Base-by-base conservation (phyloP, 2,888 invertebrate genomes). In the Tetragnatha montana region DNA sequence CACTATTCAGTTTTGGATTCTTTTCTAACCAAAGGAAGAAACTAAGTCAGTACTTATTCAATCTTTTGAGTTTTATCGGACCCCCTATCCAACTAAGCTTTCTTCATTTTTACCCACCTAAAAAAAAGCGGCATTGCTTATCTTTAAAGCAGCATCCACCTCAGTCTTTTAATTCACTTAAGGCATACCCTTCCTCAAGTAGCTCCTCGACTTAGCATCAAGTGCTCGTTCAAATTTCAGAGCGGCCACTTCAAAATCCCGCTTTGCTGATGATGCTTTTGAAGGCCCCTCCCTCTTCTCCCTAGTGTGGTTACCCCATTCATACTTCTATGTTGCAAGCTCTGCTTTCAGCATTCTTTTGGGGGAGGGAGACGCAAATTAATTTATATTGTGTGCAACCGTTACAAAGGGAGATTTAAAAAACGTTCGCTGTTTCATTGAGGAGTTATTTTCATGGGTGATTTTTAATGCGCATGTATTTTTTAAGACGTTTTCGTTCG, bases 181-280 rank as follows among this genome's bases (percentile, higher is more conserved):
- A 17, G 0, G n/a, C 22, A 49, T 71, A 22, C 35, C 6, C 12
- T 35, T 2, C 60, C 22, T 50, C 60, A 21, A 68, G 68, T 22
- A 49, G 8, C 47, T 49, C 35, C 70, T 81, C 71, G 19, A 22
- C 60, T 35, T 35, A 0, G 17, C 50, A 74, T 60, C 6, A 19
- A 82, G 35, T 51, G 22, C 51, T 51, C 51, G 17, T 81, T 73
- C 50, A 81, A 69, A 81, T 73, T 69, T 81, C 74, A 60, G 60
- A 22, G 19, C 14, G 73, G 10, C 22, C 74, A 74, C 74, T 82
- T 74, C 60, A 82, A 35, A 19, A 82, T 73, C 21, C 73, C 60
- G 35, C 74, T 19, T 73, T 73, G 19, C 10, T 74, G 74, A 74
- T 60, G 73, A 51, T 35, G 22, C n/a, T 60, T 60, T 60, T 60